Base-by-base conservation (phyloP, 2,888 invertebrate genomes). In the Ophonus ardosiacus region DNA sequence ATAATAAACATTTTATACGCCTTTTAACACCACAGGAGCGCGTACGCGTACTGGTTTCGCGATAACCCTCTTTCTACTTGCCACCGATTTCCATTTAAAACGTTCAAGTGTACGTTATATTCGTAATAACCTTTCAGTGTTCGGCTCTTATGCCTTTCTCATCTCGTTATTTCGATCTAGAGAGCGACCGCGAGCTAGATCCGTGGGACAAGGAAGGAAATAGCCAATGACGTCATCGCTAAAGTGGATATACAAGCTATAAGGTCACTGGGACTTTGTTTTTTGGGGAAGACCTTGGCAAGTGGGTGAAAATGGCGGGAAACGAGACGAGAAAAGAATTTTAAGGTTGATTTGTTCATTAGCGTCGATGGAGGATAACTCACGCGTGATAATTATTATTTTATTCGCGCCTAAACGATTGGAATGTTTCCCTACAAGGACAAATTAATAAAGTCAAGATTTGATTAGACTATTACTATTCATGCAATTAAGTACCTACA, bases 1-100 rank as follows among this genome's bases (percentile, higher is more conserved):
- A 74, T 74, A 76, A 68, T 82, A 82, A 82, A 61, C 74, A 83
- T 83, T 71, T 83, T 74, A 83, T 71, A 59, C 59, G 74, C 82
- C 68, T 82, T 82, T 82, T 68, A 82, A 82, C 82, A 74, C 82
- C 56, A 68, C 74, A 31, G 71, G 71, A 74, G 56, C 82, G 38
- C 71, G 74, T 74, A 83, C 82, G 38, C 71, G 74, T 74, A 83
- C 83, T 38, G 74, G 74, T 83, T 74, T 83, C 61, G 83, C 83
- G 74, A 74, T 51, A 65, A 40, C 74, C 83, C 18, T 61, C 38
- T 83, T 74, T 43, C 21, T 43, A 18, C 38, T 38, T 68, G 10
- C 13, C 17, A 63, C 18, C 40, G 80, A 63, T 63, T 40, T 63
- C 43, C 63, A 80, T 80, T 80, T 80, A 80, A 63, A 61, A 63